Evolutionary conservation across 2,888 invertebrate genomes (phyloP).

Genomic region (Hartigia nigra): DNA sequence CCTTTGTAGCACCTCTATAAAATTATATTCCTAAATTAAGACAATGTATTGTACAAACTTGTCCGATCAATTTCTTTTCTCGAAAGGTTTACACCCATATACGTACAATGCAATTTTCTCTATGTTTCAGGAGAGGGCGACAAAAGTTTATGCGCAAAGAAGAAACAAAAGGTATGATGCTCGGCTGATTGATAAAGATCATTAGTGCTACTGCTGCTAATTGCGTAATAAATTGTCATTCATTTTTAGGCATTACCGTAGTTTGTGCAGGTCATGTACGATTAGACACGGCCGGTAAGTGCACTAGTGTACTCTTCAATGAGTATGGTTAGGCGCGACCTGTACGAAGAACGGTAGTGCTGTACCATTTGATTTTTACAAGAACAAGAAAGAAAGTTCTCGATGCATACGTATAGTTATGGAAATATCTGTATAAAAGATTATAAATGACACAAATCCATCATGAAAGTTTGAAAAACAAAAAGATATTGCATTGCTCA

Average conservation of each 20-base stretch:
- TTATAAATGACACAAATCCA: background rate
- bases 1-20: background rate
- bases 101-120: background rate
- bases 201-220: constrained; percentile 15
- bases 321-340: constrained; percentile 44
- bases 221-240: constrained; percentile 38
- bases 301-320: constrained; percentile 33
- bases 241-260: constrained; percentile 49
- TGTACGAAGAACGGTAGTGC: constrained; percentile 50
- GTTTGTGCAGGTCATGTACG: constrained; percentile 47
- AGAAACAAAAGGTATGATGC: constrained; percentile 66
- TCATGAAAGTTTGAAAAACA: background rate
- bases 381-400: background rate
- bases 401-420: background rate
- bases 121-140: constrained; percentile 55
- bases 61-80: constrained; percentile 15
- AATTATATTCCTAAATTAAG: background rate
- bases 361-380: constrained; percentile 15
- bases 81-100: too few species aligned
- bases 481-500: background rate
- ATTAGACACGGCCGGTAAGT: constrained; percentile 44
- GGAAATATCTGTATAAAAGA: background rate
- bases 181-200: background rate
- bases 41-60: background rate
- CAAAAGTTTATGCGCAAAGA: constrained; percentile 62